Percentiles rank a stretch among this genome's conserved stretches.
phyloP scores from a whole-genome alignment of 2,888 invertebrate species.

The Bedellia somnulentella region DNA sequence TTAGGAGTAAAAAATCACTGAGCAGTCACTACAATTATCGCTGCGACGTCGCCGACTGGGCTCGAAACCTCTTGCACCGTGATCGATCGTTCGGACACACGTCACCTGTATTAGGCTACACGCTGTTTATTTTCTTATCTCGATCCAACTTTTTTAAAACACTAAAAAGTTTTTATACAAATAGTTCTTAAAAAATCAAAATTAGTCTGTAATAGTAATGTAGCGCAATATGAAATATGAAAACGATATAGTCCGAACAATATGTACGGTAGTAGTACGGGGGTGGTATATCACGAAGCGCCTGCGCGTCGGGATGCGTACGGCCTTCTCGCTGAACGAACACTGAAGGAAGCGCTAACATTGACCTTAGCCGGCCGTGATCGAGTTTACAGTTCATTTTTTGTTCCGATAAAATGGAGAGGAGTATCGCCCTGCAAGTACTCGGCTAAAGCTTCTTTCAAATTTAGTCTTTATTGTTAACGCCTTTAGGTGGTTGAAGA shows the following conservation, averaged over 20 bases:
- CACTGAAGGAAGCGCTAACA: constrained; percentile 63
- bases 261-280: too few species aligned
- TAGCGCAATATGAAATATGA: too few species aligned
- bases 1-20: constrained; percentile 26
- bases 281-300: not conserved
- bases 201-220: too few species aligned
- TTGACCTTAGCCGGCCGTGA: constrained; percentile 62
- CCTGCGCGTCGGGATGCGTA: constrained; percentile 42
- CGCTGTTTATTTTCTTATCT: constrained; percentile 1
- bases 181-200: too few species aligned
- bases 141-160: too few species aligned
- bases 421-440: constrained; percentile 47
- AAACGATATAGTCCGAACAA: too few species aligned
- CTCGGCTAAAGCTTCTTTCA: not conserved
- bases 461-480: constrained; percentile 12
- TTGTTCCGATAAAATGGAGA: constrained; percentile 62
- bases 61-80: constrained; percentile 29
- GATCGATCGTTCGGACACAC: constrained; percentile 39
- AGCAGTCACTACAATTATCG: constrained; percentile 36
- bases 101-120: constrained; percentile 26
- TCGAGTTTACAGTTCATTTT: constrained; percentile 63
- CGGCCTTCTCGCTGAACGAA: constrained; percentile 54
- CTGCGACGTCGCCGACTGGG: constrained; percentile 31
- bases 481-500: constrained; percentile 9
- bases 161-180: too few species aligned